A percentile compares a stretch with the other conserved stretches of the same genome.
These are phyloP conservation scores for Amphiprion ocellaris DNA, from an alignment of 2,113 vertebrate species.

Conservation along the genomic window DNA sequence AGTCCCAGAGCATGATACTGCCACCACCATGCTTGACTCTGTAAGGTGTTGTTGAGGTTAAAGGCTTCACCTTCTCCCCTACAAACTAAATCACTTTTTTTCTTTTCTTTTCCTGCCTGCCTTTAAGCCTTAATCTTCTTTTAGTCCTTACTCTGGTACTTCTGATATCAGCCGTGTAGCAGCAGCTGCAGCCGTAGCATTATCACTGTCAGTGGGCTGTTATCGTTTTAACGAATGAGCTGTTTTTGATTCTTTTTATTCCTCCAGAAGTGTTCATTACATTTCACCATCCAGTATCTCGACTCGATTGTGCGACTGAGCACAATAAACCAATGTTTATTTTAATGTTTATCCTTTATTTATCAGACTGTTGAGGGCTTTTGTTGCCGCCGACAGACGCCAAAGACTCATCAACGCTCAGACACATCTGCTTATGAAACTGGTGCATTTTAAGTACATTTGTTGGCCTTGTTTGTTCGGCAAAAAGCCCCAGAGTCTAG, in stretches of 20 bases:
- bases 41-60: neutral
- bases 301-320: neutral
- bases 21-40: too few species aligned
- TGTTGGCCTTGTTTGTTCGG: too few species aligned
- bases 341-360: conserved; percentile 4
- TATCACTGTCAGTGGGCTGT: too few species aligned
- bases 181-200: too few species aligned
- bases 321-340: conserved; percentile 6
- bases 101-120: too few species aligned
- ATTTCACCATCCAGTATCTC: neutral
- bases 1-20: too few species aligned
- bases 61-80: neutral
- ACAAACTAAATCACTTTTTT: too few species aligned
- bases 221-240: neutral
- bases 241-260: neutral
- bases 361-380: conserved; percentile 31
- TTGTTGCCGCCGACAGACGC: conserved; percentile 56
- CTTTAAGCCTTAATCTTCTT: too few species aligned
- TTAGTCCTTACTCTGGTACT: too few species aligned
- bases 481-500: too few species aligned
- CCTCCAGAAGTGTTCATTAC: neutral
- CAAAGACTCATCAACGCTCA: conserved; percentile 44
- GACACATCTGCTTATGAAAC: conserved; percentile 60
- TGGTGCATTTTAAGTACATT: too few species aligned
- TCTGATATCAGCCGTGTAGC: too few species aligned